Base-by-base conservation (phyloP, 1,140 invertebrate genomes). In the Magallana angulata region DNA sequence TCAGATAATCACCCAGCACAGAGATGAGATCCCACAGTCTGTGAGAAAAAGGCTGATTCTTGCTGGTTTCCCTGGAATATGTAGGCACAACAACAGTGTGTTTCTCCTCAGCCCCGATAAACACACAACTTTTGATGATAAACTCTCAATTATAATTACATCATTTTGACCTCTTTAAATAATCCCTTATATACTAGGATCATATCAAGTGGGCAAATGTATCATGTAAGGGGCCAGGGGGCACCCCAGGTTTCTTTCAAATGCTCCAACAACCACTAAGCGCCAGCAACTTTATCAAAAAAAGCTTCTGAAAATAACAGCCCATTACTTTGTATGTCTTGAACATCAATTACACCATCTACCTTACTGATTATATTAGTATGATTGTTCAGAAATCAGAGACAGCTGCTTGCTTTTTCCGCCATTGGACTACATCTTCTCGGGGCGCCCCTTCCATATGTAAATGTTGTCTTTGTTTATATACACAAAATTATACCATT, bases 101-200 rank as follows among this genome's bases (percentile, higher is more conserved):
- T 8, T 76, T 76, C 68, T 76, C 68, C 12, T 76, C 68, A 36
- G 36, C 68, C 14, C 30, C 11, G 68, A 76, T 76, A 76, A 76
- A 76, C 68, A 76, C 68, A 76, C 7, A 8, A 76, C 68, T 76
- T 48, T 76, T 24, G 68, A 76, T 76, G 68, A 76, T 76, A 76
- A 76, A 76, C 68, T 76, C 68, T 76, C 68, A 76, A 76, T 76
- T 76, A 76, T 76, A 24, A 76, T 76, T 76, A 76, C 68, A 76
- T 76, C 68, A 76, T 76, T 30, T 76, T 76, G 36, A 76, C 68
- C 68, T 36, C 68, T 76, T 48, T 76, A 76, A 48, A 76, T 76
- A 76, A 76, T 76, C 68, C 68, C 36, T 76, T 30, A 76, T 36
- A 76, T 48, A 76, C 24, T 62, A 76, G 36, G 68, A 30, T 76